Evolutionary conservation across 2,113 vertebrate species (phyloP).

Genomic region (Psilopsiagon aymara): DNA sequence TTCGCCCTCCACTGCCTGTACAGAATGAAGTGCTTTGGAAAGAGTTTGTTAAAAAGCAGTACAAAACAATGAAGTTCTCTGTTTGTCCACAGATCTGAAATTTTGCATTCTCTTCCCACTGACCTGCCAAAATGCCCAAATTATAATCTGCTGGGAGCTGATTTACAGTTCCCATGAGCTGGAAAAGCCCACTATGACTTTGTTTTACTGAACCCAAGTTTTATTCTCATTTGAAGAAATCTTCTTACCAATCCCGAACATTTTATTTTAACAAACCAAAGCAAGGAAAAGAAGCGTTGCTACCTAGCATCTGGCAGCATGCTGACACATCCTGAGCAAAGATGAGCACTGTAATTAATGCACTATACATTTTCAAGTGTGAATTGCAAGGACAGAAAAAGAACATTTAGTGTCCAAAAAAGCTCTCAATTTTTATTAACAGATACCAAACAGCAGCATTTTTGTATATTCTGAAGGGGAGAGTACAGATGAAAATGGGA

Average conservation of each 20-base stretch:
- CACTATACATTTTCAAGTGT: neutral
- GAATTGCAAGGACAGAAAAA: neutral
- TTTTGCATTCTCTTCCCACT: slow-evolving; percentile 6
- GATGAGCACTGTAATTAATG: neutral
- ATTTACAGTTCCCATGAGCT: neutral
- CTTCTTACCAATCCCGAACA: neutral
- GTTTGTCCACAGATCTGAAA: slow-evolving; percentile 12
- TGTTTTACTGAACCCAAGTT: neutral
- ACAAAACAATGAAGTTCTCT: slow-evolving; percentile 28
- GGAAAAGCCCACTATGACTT: neutral
- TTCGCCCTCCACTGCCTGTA: neutral
- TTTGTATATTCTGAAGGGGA: neutral
- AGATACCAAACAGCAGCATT: neutral
- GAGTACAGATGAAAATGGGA: neutral
- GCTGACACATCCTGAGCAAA: neutral
- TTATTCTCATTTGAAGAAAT: neutral
- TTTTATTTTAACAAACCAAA: neutral
- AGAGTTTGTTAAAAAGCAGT: slow-evolving; percentile 11
- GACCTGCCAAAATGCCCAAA: neutral
- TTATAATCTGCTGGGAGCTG: neutral
- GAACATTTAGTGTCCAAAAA: neutral
- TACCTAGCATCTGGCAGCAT: neutral
- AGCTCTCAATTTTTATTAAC: neutral
- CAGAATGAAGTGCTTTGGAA: slow-evolving; percentile 5
- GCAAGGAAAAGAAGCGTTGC: neutral